Percentiles rank a stretch among this genome's conserved stretches.
phyloP scores from a whole-genome alignment of 2,113 vertebrate genomes.

The Cyprinodon tularosa region DNA sequence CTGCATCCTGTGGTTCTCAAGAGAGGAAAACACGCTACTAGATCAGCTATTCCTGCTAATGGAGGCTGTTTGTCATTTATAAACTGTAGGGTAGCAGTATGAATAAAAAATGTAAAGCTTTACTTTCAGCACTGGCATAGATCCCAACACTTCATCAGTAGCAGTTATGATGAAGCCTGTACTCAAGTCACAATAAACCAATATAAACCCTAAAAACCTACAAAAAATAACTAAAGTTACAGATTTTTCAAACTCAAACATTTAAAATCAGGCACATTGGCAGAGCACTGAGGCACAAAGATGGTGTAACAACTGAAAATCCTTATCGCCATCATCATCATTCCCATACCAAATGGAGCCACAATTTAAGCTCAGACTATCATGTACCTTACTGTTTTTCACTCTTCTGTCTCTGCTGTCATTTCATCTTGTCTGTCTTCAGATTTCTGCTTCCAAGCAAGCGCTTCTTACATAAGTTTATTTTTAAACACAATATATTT shows the following conservation, averaged over 20 bases:
- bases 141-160: too few relatives aligned
- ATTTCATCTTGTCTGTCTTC: background rate
- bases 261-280: conserved; percentile 34
- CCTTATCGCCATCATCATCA: conserved; percentile 26
- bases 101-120: too few relatives aligned
- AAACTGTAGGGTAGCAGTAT: background rate
- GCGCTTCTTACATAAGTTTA: background rate
- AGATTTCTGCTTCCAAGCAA: background rate
- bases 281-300: conserved; percentile 18
- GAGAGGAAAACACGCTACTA: background rate
- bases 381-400: background rate
- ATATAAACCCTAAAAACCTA: too few relatives aligned
- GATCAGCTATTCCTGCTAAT: background rate
- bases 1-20: background rate
- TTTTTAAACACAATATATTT: background rate
- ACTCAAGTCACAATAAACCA: too few relatives aligned
- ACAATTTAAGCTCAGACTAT: conserved; percentile 15
- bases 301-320: conserved; percentile 35
- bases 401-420: conserved; percentile 6
- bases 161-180: too few relatives aligned
- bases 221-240: background rate
- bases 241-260: conserved; percentile 11
- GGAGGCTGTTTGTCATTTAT: background rate
- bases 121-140: background rate
- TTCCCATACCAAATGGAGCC: conserved; percentile 18